These are phyloP conservation scores for Drosophila seclusa DNA, from an alignment of 2,888 invertebrate species.

Conservation along the genomic window DNA sequence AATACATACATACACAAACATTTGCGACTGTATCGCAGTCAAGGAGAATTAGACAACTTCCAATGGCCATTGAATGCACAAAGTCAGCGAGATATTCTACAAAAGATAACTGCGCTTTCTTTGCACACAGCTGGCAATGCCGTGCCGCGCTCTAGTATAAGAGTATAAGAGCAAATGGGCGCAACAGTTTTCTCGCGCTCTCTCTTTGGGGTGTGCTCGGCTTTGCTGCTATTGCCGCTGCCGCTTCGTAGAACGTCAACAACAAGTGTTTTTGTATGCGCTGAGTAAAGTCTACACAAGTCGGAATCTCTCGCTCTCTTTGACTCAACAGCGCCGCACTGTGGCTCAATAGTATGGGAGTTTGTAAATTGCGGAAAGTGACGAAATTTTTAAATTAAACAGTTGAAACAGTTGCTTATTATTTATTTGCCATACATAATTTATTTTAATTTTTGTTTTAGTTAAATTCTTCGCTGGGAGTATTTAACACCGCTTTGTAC, in stretches of 20 bases:
- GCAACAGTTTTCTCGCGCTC: conserved; percentile 57
- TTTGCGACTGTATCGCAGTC: conserved; percentile 2
- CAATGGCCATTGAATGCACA: conserved; percentile 27
- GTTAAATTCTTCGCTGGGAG: not conserved
- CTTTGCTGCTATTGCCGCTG: conserved; percentile 2
- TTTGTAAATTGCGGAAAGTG: not conserved
- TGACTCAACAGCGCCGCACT: conserved; percentile 37
- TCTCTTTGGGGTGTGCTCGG: conserved; percentile 59
- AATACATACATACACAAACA: not conserved
- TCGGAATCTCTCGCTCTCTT: conserved; percentile 37
- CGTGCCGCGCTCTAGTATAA: conserved; percentile 30
- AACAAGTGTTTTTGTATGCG: conserved; percentile 70
- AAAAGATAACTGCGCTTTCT: conserved; percentile 75
- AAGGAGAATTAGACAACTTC: conserved; percentile 2
- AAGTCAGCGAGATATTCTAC: conserved; percentile 58
- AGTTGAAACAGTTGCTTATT: not conserved
- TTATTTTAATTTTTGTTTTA: not conserved
- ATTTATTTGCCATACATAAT: too few species aligned
- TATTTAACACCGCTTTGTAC: not conserved
- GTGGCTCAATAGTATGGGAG: conserved; percentile 16
- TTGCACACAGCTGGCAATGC: conserved; percentile 54
- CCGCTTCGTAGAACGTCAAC: conserved; percentile 56
- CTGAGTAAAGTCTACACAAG: conserved; percentile 50
- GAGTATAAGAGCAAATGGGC: conserved; percentile 46
- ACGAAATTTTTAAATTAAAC: not conserved